phyloP scores from a whole-genome alignment of 2,113 vertebrate species.

The Loxodonta africana region DNA sequence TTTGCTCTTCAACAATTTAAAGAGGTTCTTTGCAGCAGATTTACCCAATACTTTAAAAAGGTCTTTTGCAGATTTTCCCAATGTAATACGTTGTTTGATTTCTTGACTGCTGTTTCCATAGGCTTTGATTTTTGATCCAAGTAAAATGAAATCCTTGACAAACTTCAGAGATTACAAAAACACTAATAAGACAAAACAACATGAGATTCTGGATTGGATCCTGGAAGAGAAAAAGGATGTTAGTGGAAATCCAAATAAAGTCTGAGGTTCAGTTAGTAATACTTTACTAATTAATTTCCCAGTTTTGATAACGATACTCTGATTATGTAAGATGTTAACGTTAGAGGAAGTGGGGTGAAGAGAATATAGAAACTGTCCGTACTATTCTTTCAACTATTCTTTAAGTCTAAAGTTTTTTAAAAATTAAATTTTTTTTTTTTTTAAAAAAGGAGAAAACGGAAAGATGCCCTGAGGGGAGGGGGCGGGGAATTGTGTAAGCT shows the following conservation, averaged over 20 bases:
- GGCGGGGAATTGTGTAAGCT: not conserved
- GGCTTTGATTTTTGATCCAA: not conserved
- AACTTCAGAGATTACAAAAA: not conserved
- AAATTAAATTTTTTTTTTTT: no score
- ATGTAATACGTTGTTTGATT: not conserved
- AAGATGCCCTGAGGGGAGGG: not conserved
- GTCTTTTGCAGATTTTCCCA: no score
- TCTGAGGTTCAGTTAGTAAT: not conserved
- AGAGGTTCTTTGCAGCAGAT: no score
- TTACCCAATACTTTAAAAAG: no score
- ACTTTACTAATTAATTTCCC: not conserved
- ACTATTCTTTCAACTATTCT: constrained; percentile 39
- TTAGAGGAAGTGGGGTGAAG: not conserved
- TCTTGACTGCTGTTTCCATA: not conserved
- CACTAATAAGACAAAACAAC: not conserved
- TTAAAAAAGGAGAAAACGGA: not conserved
- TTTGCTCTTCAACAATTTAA: no score
- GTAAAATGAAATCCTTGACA: not conserved
- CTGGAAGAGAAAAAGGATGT: not conserved
- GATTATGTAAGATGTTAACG: not conserved
- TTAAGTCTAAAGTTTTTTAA: constrained; percentile 26
- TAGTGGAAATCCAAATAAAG: not conserved
- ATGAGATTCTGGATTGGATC: not conserved
- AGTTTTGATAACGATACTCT: not conserved
- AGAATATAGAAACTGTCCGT: not conserved